Percentiles rank a stretch among this genome's conserved stretches.
Conservation (phyloP, 2,888 invertebrate species). For the Brachypalpus laphriformis region DNA sequence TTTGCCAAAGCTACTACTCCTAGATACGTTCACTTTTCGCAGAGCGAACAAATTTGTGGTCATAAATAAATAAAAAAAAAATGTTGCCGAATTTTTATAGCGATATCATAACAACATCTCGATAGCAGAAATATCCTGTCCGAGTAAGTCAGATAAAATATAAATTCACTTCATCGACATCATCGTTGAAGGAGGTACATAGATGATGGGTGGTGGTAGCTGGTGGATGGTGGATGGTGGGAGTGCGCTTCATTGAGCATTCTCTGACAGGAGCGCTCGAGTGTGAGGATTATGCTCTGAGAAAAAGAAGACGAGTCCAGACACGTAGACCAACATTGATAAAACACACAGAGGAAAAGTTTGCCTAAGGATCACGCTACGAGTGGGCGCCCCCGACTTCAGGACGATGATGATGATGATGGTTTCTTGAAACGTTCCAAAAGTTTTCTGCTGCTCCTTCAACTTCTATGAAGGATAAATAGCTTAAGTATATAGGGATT, state of each 20-base stretch:
- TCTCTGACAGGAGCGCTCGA: conserved; percentile 28
- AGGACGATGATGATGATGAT: conserved; percentile 56
- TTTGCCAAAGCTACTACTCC: conserved; percentile 32
- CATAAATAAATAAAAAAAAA: conserved; percentile 73
- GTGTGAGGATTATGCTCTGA: conserved; percentile 60
- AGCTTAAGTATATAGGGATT: conserved; percentile 68
- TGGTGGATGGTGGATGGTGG: not conserved
- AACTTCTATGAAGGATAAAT: conserved; percentile 69
- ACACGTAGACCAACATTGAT: conserved; percentile 62
- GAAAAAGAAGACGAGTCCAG: conserved; percentile 16
- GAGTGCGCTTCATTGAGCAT: conserved; percentile 68
- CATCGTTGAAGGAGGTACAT: conserved; percentile 30
- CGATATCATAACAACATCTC: conserved; percentile 74
- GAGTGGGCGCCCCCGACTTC: conserved; percentile 32
- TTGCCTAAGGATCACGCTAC: conserved; percentile 50
- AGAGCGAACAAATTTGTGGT: conserved; percentile 71
- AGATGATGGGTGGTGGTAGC: conserved; percentile 39
- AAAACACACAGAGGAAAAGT: conserved; percentile 51
- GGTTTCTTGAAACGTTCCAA: conserved; percentile 53
- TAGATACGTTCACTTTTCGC: conserved; percentile 41
- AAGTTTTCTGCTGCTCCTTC: conserved; percentile 52
- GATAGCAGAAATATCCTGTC: conserved; percentile 72
- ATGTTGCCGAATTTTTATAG: conserved; percentile 71
- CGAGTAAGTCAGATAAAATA: conserved; percentile 73
- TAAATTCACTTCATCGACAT: conserved; percentile 72